Conservation (phyloP, 2,113 vertebrate species). For the Tretioscincus oriximinensis region DNA sequence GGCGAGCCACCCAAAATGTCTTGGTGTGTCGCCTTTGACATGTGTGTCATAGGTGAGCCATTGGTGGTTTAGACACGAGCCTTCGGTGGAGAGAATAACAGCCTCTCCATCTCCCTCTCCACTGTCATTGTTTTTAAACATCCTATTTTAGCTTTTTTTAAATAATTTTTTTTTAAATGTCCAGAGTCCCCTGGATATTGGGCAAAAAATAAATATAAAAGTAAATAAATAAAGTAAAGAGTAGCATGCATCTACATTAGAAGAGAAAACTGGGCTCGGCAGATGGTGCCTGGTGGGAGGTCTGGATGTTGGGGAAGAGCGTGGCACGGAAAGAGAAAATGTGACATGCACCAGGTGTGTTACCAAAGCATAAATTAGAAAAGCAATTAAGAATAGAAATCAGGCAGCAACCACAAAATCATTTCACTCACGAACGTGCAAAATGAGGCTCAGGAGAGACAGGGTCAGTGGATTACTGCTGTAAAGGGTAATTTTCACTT, state of each 20-base stretch:
- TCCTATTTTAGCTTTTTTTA: no score
- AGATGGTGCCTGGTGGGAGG: conserved; percentile 40
- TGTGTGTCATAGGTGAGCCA: no score
- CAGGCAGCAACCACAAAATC: neutral
- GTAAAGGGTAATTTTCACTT: neutral
- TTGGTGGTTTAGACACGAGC: no score
- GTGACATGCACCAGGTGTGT: neutral
- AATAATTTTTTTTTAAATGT: no score
- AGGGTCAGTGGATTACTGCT: neutral
- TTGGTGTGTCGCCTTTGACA: no score
- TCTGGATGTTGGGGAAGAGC: neutral
- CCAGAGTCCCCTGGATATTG: no score
- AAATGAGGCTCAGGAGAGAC: neutral
- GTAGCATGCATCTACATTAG: neutral
- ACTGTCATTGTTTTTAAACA: no score
- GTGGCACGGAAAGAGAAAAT: neutral
- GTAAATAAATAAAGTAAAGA: neutral
- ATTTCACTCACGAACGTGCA: neutral
- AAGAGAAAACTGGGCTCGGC: conserved; percentile 7
- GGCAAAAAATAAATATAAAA: no score
- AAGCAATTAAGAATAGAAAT: conserved; percentile 33
- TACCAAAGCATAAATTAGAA: conserved; percentile 27
- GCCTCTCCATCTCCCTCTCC: no score
- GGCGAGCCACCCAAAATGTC: no score
- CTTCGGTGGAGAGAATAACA: no score